Percentiles rank a stretch among this genome's conserved stretches.
phyloP scores from a whole-genome alignment of 2,888 invertebrate species.

The Drosophila austrosaltans region DNA sequence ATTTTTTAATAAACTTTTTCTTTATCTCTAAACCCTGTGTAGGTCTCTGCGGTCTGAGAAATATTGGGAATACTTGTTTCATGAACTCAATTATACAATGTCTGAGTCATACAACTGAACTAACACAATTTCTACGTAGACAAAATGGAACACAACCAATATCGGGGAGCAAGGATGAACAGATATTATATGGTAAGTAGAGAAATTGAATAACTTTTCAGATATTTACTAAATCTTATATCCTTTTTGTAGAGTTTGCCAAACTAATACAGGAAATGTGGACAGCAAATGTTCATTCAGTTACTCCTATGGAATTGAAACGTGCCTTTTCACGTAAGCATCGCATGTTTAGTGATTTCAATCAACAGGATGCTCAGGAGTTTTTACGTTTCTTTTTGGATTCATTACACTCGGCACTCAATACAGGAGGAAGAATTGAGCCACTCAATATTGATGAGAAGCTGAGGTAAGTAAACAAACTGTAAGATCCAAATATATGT shows the following conservation, averaged over 20 bases:
- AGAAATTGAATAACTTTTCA: not conserved
- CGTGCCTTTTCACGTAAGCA: constrained; percentile 94
- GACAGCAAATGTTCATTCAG: constrained; percentile 85
- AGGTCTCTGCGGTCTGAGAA: constrained; percentile 94
- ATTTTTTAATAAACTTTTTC: not conserved
- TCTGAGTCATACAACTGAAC: constrained; percentile 83
- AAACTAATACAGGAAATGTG: constrained; percentile 89
- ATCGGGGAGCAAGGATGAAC: constrained; percentile 82
- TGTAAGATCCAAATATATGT: not conserved
- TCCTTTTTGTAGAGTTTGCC: constrained; percentile 85
- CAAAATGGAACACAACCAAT: constrained; percentile 79
- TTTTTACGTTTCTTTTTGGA: constrained; percentile 94
- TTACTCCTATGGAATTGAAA: constrained; percentile 86
- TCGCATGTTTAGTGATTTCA: constrained; percentile 95
- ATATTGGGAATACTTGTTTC: constrained; percentile 91
- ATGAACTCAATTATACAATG: constrained; percentile 84
- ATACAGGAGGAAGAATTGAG: constrained; percentile 89
- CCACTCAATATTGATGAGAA: constrained; percentile 92
- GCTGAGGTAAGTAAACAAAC: constrained; percentile 86
- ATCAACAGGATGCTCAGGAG: constrained; percentile 96
- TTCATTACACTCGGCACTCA: constrained; percentile 94
- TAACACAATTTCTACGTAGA: constrained; percentile 82
- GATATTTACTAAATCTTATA: not conserved
- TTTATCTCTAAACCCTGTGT: constrained; percentile 1
- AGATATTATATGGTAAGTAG: constrained; percentile 80